Evolutionary conservation across 2,113 vertebrate species (phyloP), one percentile per base, ranked within the genome.

Genomic region (Hucho hucho): DNA sequence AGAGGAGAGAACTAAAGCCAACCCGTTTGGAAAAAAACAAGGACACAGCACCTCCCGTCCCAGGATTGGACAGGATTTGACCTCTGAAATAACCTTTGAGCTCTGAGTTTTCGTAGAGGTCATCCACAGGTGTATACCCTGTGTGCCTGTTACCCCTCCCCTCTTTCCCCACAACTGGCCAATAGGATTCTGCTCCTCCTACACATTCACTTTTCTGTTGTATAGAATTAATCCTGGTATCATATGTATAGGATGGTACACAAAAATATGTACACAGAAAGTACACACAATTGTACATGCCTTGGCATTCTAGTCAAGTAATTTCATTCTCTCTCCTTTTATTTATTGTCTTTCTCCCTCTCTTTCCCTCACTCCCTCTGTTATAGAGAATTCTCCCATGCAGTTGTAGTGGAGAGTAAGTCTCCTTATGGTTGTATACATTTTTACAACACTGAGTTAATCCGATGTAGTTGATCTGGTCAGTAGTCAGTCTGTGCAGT

Each of bases 121-220:
- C 70, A 20, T 76, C 49, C 58, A 72, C 74, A 87, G 86, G 84
- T 90, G 86, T 87, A 58, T 75, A 81, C 73, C 78, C 65, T 74
- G 53, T 76, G 80, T 83, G 46, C 47, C 70, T n/a, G 82, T 82
- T 73, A 49, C 26, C 18, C 69, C 9, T 32, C 28, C 26, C 6
- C 63, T 28, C n/a, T 64, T 64, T 14, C 49, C 12, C 49, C 49
- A 53, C 13, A 53, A 53, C 16, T 3, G 49, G 49, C 16, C 12
- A 53, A 16, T 16, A 4, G 4, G 49, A 53, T 53, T 53, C 49
- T 53, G 49, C 49, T 53, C 49, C 16, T 53, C 49, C 49, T 4
- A 18, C n/a, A n/a, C 58, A 24, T n/a, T 61, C 4, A 56, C 53
- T 56, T 22, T 24, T 59, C 58, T 61, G 5, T 22, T 61, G 16